Evolutionary conservation across 2,113 vertebrate genomes (phyloP).

Genomic region (Psettodes erumei): DNA sequence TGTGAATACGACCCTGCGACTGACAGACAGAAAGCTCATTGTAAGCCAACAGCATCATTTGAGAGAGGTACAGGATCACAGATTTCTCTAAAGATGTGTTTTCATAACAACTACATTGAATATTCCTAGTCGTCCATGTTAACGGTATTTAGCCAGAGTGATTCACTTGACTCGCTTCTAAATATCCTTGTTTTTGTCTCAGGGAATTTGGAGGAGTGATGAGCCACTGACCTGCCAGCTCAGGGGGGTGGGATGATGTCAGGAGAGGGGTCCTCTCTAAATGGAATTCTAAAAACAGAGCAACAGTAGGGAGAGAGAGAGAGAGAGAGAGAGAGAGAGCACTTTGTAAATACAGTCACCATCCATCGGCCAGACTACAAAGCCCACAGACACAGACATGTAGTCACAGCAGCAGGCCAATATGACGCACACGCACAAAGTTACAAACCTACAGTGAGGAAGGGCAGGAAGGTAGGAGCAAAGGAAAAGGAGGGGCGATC

Average conservation of each 20-base stretch:
- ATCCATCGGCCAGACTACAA: conserved; percentile 51
- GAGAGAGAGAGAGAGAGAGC: conserved; percentile 77
- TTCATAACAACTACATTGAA: neutral
- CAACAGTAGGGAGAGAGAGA: too few relatives aligned
- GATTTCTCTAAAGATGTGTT: neutral
- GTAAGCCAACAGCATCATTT: neutral
- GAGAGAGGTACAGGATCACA: neutral
- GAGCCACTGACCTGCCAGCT: conserved; percentile 97
- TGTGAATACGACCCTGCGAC: neutral
- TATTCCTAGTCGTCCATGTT: conserved; percentile 12
- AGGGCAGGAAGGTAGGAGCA: conserved; percentile 52
- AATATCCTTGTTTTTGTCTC: conserved; percentile 11
- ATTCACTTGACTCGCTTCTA: conserved; percentile 27
- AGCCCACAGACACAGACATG: conserved; percentile 27
- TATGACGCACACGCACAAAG: conserved; percentile 39
- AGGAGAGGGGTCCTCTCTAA: conserved; percentile 99
- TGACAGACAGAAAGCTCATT: neutral
- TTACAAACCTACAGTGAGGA: conserved; percentile 34
- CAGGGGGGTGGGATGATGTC: conserved; percentile 96
- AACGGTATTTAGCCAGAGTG: neutral
- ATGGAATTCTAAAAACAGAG: conserved; percentile 99
- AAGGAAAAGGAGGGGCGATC: conserved; percentile 54
- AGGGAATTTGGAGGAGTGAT: conserved; percentile 68
- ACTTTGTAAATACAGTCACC: conserved; percentile 65
- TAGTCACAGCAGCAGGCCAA: conserved; percentile 25